A percentile compares a stretch with the other conserved stretches of the same genome.
These are phyloP conservation scores for Platycnemis pennipes DNA, from an alignment of 2,888 invertebrate genomes.

Conservation along the genomic window DNA sequence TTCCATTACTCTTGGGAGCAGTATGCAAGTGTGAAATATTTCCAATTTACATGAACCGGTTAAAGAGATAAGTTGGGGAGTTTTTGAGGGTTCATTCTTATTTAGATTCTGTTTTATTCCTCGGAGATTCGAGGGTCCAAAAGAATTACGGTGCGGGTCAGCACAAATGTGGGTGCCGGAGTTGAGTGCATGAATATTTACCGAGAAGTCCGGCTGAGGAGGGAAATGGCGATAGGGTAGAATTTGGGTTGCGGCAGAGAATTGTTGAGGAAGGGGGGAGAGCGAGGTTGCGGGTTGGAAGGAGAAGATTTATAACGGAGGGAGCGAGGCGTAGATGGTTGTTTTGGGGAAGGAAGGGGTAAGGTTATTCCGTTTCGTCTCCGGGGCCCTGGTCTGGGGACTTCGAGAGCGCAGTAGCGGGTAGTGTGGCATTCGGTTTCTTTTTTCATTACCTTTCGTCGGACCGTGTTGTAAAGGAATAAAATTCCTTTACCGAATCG, in stretches of 20 bases:
- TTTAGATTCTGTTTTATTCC: not conserved
- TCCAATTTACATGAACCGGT: not conserved
- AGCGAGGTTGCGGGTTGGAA: not conserved
- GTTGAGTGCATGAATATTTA: constrained; percentile 27
- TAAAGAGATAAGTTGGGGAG: not conserved
- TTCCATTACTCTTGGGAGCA: not conserved
- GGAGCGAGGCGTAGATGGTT: not conserved
- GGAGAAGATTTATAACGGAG: not conserved
- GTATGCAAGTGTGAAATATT: not conserved
- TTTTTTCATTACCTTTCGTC: constrained; percentile 31
- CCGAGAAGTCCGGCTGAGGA: not conserved
- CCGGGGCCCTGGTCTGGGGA: not conserved
- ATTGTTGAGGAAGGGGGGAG: not conserved
- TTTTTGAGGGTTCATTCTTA: not conserved
- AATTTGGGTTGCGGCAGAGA: constrained; percentile 20
- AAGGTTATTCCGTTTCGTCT: not conserved
- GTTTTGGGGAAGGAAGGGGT: not conserved
- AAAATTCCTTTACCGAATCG: not conserved
- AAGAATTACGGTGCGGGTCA: constrained; percentile 11
- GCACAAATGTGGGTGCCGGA: not conserved
- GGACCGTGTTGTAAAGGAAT: not conserved
- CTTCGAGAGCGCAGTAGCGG: not conserved
- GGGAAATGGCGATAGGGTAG: not conserved
- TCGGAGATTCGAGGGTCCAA: not conserved
- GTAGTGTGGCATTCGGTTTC: not conserved